A percentile compares a stretch with the other conserved stretches of the same genome.
Evolutionary conservation across 2,888 invertebrate species (phyloP).

Genomic region (Caenorhabditis virilis): DNA sequence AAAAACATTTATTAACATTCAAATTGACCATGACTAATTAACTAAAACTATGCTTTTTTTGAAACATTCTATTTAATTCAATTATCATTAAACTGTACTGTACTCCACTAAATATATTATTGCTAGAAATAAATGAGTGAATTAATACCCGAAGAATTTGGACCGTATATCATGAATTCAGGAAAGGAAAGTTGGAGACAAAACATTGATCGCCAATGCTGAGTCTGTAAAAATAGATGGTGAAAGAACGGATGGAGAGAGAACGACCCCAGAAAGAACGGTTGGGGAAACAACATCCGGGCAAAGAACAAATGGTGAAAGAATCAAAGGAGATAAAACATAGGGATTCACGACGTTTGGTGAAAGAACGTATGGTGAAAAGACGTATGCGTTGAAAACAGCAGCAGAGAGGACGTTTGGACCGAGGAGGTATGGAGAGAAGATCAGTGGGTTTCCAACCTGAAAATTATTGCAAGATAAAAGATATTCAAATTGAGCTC

Average conservation of each 20-base stretch:
- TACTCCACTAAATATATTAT: not conserved
- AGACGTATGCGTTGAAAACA: slow-evolving; percentile 59
- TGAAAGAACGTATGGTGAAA: slow-evolving; percentile 55
- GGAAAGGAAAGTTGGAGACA: slow-evolving; percentile 53
- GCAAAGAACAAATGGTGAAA: slow-evolving; percentile 48
- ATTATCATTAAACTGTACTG: not conserved
- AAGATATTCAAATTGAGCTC: too few species aligned
- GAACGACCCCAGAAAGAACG: slow-evolving; percentile 48
- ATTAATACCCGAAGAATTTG: too few species aligned
- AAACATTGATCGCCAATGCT: slow-evolving; percentile 47
- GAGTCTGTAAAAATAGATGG: slow-evolving; percentile 57
- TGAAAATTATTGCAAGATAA: slow-evolving; percentile 1
- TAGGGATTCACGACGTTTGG: slow-evolving; percentile 63
- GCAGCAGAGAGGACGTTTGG: slow-evolving; percentile 58
- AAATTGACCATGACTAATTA: slow-evolving; percentile 27
- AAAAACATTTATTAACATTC: slow-evolving; percentile 35
- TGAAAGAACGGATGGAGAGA: slow-evolving; percentile 48
- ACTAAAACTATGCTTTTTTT: not conserved
- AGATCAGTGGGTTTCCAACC: slow-evolving; percentile 48
- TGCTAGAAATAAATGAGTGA: not conserved
- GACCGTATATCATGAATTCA: too few species aligned
- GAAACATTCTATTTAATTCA: not conserved
- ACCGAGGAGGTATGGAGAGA: slow-evolving; percentile 51
- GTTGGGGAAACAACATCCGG: slow-evolving; percentile 56
- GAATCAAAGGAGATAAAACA: slow-evolving; percentile 51